Conservation (phyloP, 2,888 invertebrate species). For the Bembecia ichneumoniformis region DNA sequence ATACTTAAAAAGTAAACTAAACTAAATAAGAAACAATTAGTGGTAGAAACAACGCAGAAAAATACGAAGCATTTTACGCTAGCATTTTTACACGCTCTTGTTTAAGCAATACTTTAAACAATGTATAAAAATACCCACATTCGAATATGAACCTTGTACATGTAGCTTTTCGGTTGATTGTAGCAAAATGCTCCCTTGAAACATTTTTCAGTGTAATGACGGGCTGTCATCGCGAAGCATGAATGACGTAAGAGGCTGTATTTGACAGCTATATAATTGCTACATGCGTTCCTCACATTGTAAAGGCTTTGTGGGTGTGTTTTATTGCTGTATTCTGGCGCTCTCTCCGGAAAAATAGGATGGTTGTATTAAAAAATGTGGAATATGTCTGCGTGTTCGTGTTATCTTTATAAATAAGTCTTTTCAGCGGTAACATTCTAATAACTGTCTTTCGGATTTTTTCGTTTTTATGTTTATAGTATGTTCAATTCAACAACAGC, state of each 20-base stretch:
- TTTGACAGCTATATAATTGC: slow-evolving; percentile 22
- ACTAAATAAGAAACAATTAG: too few relatives aligned
- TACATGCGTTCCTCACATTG: slow-evolving; percentile 4
- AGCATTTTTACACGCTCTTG: not conserved
- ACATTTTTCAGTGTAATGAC: slow-evolving; percentile 8
- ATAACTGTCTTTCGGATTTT: too few relatives aligned
- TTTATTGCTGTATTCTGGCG: not conserved
- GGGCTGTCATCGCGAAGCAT: slow-evolving; percentile 1
- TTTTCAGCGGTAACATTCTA: too few relatives aligned
- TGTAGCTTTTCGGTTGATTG: not conserved
- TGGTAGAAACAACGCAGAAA: too few relatives aligned
- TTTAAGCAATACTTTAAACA: not conserved
- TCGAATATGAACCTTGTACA: not conserved
- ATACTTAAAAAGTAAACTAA: too few relatives aligned
- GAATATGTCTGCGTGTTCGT: too few relatives aligned
- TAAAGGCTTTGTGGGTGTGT: not conserved
- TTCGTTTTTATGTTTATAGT: too few relatives aligned
- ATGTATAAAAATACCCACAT: not conserved
- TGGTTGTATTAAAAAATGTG: too few relatives aligned
- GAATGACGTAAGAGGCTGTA: slow-evolving; percentile 16
- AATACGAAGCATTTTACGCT: too few relatives aligned
- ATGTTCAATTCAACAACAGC: too few relatives aligned
- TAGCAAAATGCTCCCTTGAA: not conserved
- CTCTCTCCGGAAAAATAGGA: too few relatives aligned
- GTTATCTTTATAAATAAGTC: too few relatives aligned